These are phyloP conservation scores for Hyperoplus lanceolatus DNA, from an alignment of 2,797 vertebrate genomes.

Conservation along the genomic window DNA sequence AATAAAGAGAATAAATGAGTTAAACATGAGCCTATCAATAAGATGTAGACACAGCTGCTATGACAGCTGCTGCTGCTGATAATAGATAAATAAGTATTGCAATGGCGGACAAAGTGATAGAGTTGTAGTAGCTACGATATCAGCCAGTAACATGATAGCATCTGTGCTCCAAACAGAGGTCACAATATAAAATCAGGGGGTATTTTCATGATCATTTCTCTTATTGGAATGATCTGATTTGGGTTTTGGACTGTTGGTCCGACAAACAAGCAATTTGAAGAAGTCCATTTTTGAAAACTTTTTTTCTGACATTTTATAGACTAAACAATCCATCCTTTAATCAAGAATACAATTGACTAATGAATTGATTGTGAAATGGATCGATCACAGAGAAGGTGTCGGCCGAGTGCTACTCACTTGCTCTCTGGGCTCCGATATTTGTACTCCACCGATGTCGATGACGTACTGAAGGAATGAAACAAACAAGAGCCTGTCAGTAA, in stretches of 20 bases:
- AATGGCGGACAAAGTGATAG: constrained; percentile 31
- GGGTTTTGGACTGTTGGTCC: neutral
- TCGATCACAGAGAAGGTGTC: no score
- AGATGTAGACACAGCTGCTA: neutral
- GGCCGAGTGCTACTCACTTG: constrained; percentile 22
- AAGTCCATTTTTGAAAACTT: neutral
- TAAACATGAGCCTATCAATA: constrained; percentile 9
- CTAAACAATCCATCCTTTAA: no score
- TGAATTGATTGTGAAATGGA: no score
- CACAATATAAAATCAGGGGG: constrained; percentile 16
- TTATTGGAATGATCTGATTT: constrained; percentile 63
- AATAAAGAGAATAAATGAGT: constrained; percentile 10
- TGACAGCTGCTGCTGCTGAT: constrained; percentile 10
- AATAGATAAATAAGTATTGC: constrained; percentile 31
- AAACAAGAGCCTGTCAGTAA: constrained; percentile 8
- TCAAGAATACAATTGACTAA: no score
- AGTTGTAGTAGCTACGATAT: constrained; percentile 20
- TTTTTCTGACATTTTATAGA: neutral
- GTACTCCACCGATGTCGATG: constrained; percentile 21
- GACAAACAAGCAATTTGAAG: neutral
- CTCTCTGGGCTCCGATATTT: constrained; percentile 38
- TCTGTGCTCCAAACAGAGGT: constrained; percentile 34
- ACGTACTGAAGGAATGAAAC: constrained; percentile 36
- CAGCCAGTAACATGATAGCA: constrained; percentile 41
- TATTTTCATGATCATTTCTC: constrained; percentile 71